Evolutionary conservation across 30 jellyfish, hydroid and myxozoan species (phyloP), one percentile per base, ranked within the genome.

Genomic region (Hydra vulgaris): DNA sequence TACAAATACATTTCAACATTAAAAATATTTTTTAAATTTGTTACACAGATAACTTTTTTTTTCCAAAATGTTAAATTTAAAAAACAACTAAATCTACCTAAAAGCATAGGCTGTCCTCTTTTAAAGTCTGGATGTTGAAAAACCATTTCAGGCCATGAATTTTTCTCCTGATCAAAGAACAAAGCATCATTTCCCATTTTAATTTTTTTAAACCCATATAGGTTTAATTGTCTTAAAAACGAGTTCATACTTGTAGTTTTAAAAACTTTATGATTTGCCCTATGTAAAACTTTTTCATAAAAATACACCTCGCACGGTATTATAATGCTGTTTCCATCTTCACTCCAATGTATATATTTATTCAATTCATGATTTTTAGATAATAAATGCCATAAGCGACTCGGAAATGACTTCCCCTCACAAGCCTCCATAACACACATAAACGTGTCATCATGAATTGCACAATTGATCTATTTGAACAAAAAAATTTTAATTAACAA

Each of bases 391-490:
- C 98, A 86, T 25, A 92, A 93, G 67, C 93, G 94, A 89, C 77
- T 87, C 8, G 98, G 98, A 70, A 92, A 92, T 53, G 87, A 87
- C 72, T 92, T 96, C 1, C 98, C 98, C 25, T 92, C 98, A 77
- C 61, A 40, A 40, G 61, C 61, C 61, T 40, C 61, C 61, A 40
- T 40, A 12, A 40, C 61, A 40, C 61, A 40, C 61, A 40, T 40
- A 40, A 40, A 40, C 12, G 61, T 40, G 5, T 40, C 61, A 40
- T 40, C 61, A 12, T 40, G 61, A 40, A 40, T 40, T 40, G 5
- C 8, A 12, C 61, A 40, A 12, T 40, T 5, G 12, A 40, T 40
- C 61, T 40, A 12, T 40, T 40, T 3, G 12, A 40, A 40, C 5
- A 40, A 12, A 5, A 40, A 40, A 40, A 12, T 40, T 3, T 3